Percentiles rank a stretch among this genome's conserved stretches.
Evolutionary conservation across 23 tunicate species (phyloP).

Genomic region (Trididemnum nubilum): DNA sequence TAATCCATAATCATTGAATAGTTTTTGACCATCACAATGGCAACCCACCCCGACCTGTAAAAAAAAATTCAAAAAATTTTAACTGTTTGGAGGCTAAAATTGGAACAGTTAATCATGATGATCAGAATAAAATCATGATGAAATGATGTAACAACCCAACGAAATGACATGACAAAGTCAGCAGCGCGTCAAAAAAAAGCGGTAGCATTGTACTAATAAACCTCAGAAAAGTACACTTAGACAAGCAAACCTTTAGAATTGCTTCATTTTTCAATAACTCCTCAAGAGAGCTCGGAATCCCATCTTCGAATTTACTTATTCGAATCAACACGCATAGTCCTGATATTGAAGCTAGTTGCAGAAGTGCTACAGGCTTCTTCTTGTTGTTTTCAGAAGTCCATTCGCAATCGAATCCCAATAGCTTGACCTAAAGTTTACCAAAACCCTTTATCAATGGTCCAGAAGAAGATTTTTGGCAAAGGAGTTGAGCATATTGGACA

Average conservation of each 20-base stretch:
- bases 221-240: too few species aligned
- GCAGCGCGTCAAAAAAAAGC: too few species aligned
- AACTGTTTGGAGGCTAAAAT: too few species aligned
- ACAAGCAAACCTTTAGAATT: slow-evolving; percentile 73
- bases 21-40: slow-evolving; percentile 65
- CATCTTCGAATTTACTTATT: slow-evolving; percentile 29
- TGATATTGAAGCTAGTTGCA: slow-evolving; percentile 65
- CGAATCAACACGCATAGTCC: slow-evolving; percentile 55
- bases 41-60: slow-evolving; percentile 88
- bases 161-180: too few species aligned
- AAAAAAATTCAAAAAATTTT: background rate
- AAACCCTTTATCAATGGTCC: too few species aligned
- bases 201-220: too few species aligned
- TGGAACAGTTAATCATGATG: background rate
- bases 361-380: slow-evolving; percentile 62
- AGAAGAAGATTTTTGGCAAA: too few species aligned
- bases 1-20: slow-evolving; percentile 52
- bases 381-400: slow-evolving; percentile 50
- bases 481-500: too few species aligned
- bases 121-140: background rate
- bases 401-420: slow-evolving; percentile 92
- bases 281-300: slow-evolving; percentile 39
- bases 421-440: slow-evolving; percentile 44
- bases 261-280: slow-evolving; percentile 37
- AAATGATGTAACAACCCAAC: background rate